phyloP scores from a whole-genome alignment of 2,888 invertebrate genomes.

The Euphydryas editha region DNA sequence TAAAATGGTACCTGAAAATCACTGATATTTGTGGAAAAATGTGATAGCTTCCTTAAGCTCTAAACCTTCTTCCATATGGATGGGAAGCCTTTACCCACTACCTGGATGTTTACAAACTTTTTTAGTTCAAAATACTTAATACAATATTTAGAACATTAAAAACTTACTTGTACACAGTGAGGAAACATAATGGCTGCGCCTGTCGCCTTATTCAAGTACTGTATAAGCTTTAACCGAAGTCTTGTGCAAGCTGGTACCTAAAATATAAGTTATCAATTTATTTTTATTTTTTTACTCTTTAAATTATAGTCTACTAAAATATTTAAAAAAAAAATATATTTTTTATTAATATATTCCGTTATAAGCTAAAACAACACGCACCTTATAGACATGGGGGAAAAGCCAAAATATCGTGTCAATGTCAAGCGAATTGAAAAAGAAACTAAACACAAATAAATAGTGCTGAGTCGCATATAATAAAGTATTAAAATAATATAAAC shows the following conservation, averaged over 20 bases:
- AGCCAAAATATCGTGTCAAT: too few relatives aligned
- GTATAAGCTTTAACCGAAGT: slow-evolving; percentile 92
- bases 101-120: too few relatives aligned
- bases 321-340: too few relatives aligned
- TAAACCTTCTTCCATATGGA: too few relatives aligned
- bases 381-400: too few relatives aligned
- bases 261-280: not conserved
- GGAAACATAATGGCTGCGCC: slow-evolving; percentile 89
- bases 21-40: too few relatives aligned
- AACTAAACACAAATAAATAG: not conserved
- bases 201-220: slow-evolving; percentile 90
- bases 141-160: not conserved
- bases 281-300: slow-evolving; percentile 1
- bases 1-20: too few relatives aligned
- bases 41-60: too few relatives aligned
- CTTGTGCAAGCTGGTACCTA: slow-evolving; percentile 90
- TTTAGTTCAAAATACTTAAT: not conserved
- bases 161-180: slow-evolving; percentile 89
- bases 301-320: too few relatives aligned
- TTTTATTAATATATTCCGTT: too few relatives aligned
- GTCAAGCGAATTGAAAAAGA: not conserved
- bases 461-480: not conserved
- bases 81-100: too few relatives aligned
- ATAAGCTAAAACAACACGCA: too few relatives aligned
- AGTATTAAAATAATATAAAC: not conserved